Base-by-base conservation (phyloP, 2,888 invertebrate genomes). In the Hermaeophaga mercurialis region DNA sequence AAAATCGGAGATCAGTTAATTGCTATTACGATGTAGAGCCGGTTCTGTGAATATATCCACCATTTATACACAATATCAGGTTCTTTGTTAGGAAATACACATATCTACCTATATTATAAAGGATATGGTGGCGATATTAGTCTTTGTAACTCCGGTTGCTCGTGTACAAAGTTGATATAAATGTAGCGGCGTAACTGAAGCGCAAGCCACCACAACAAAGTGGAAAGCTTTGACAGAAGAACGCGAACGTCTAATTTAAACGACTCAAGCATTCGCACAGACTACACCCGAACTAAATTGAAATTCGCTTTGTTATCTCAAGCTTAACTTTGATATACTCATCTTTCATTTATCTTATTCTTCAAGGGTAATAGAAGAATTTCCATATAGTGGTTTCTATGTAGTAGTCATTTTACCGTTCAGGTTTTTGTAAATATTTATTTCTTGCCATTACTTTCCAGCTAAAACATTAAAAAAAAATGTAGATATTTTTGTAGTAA, bases 211-310 rank as follows among this genome's bases (percentile, higher is more conserved):
- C 66, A 63, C 65, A 66, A 67, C 66, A 67, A 68, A 67, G 67
- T 64, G 63, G 59, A 64, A 64, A 66, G 62, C 66, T 65, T 65
- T 64, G 65, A 66, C 66, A 64, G 62, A 66, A 68, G 66, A 68
- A 67, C 66, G 58, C 60, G 59, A 64, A 58, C 68, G 61, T 66
- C 67, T 67, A 69, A 69, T 67, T 65, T 66, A 67, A 69, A 66
- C 69, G 66, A 67, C 66, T 67, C 66, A 61, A 66, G 66, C 58
- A 65, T 65, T 64, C 43, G 52, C 15, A 31, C 65, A 64, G 56
- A 61, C 52, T 59, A 58, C 65, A 63, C 64, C 63, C 58, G 43
- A 65, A 65, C 61, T 63, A 64, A 66, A 67, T 66, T 66, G 63
- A 64, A 65, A 63, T 49, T 64, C 57, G 65, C 68, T 69, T 66